These are phyloP conservation scores for Stigmatopora nigra DNA, from an alignment of 2,113 vertebrate species.

Conservation along the genomic window DNA sequence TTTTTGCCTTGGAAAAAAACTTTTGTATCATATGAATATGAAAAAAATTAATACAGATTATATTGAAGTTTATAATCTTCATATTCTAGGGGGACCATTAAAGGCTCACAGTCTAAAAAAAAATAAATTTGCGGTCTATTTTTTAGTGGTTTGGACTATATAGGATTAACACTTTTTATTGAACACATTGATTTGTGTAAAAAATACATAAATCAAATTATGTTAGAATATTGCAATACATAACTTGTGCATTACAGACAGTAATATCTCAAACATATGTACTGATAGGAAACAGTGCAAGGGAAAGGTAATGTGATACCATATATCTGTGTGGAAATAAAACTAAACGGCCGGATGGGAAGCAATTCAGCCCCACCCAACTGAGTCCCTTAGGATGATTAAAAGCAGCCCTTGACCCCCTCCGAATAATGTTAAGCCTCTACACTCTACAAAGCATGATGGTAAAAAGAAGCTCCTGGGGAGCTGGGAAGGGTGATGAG, in stretches of 20 bases:
- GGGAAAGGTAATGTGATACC: background rate
- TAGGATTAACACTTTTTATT: background rate
- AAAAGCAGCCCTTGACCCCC: slow-evolving; percentile 35
- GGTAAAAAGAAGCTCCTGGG: slow-evolving; percentile 21
- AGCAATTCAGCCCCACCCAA: background rate
- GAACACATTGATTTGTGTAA: background rate
- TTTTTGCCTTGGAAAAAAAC: too few relatives aligned
- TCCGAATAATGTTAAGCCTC: background rate
- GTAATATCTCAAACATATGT: background rate
- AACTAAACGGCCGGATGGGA: slow-evolving; percentile 5
- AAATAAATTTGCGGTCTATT: too few relatives aligned
- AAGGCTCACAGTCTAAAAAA: too few relatives aligned
- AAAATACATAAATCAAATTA: background rate
- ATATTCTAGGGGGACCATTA: too few relatives aligned
- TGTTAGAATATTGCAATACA: slow-evolving; percentile 8
- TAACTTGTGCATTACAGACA: background rate
- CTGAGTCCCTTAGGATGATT: slow-evolving; percentile 22
- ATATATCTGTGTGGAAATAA: slow-evolving; percentile 2
- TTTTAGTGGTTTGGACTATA: too few relatives aligned
- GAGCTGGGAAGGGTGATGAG: slow-evolving; percentile 20
- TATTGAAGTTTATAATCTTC: too few relatives aligned
- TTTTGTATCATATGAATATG: too few relatives aligned
- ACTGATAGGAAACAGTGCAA: background rate
- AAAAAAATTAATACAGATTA: too few relatives aligned
- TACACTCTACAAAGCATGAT: background rate